Base-by-base conservation (phyloP, 2,113 vertebrate genomes). In the Tympanuchus pallidicinctus region DNA sequence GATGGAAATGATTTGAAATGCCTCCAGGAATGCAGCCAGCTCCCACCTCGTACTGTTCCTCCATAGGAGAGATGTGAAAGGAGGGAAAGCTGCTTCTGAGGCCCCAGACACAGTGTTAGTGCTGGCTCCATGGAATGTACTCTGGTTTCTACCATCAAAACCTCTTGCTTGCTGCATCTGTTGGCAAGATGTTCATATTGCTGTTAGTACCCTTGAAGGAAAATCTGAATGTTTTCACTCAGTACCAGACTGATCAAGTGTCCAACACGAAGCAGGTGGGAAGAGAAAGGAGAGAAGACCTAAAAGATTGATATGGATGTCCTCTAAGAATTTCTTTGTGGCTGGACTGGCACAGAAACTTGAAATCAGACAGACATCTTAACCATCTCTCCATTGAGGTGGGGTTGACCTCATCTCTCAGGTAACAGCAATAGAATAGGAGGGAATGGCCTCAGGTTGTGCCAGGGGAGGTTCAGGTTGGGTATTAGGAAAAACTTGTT, bases 91-190 rank as follows among this genome's bases (percentile, higher is more conserved):
- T 82, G 71, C n/a, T 66, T 67, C n/a, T 10, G 45, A 77, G 57
- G 79, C 40, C 60, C 45, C 45, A 42, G 76, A 17, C 40, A 30
- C 0, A 38, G 28, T 6, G 12, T 4, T 92, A 2, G 1, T 2
- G 2, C 30, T 0, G 0, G 18, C 1, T 71, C 48, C 28, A 18
- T 2, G 3, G 63, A 40, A 77, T n/a, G 32, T 18, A 24, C 12
- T 38, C 47, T 34, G 6, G 38, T n/a, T 2, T 0, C 47, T 43
- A 20, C n/a, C 60, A 83, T 30, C 0, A 1, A 17, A 67, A 54
- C 16, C 45, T 77, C 48, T 36, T 1, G 1, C 18, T 88, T 2
- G 0, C 72, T 71, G 71, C 60, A 50, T 14, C 50, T 32, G 1
- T 34, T 59, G 67, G 72, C 38, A 80, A 82, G 65, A 52, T 15